Base-by-base conservation (phyloP, 2,888 invertebrate species). In the Andrena hattorfiana region DNA sequence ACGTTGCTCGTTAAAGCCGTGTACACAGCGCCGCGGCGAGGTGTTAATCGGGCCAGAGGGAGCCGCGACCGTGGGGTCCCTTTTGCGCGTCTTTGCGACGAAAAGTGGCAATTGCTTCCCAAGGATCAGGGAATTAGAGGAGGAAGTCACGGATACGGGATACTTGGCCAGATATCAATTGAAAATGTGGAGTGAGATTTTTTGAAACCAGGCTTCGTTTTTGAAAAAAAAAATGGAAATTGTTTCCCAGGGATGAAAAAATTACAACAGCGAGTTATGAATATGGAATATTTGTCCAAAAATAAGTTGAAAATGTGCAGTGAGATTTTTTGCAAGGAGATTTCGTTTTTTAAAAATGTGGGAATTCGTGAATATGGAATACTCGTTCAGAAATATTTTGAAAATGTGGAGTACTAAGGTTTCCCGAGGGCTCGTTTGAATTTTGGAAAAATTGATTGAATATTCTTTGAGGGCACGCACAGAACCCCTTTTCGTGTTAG, bases 1-100 rank as follows among this genome's bases (percentile, higher is more conserved):
- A 87, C 83, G 87, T 71, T 84, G 56, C 84, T 69, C 70, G 69
- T 84, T 77, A 56, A 82, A 81, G 76, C 63, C 35, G 20, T 2
- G 23, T 42, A 28, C 49, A 73, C 60, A 66, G 74, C 28, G 75
- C 8, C 26, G 13, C 54, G 23, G 10, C 54, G 35, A 72, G 54
- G 54, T 54, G 54, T 26, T 72, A 32, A 72, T 63, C 32, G 16
- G 51, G 5, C 59, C 59, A 51, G 20, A 20, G 51, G 23, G 56
- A 62, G 60, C 28, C 42, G 56, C 35, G 23, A 48, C 59, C 42
- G 48, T 20, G n/a, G 60, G 48, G 28, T 71, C 7, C 20, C 48
- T 71, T 71, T 28, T 71, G 26, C 71, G 49, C 32, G 30, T 35
- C 42, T 59, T n/a, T n/a, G 54, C 54, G 20, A 54, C 54, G 54